Evolutionary conservation across 2,888 invertebrate genomes (phyloP).

Genomic region (Epinotia bilunana): DNA sequence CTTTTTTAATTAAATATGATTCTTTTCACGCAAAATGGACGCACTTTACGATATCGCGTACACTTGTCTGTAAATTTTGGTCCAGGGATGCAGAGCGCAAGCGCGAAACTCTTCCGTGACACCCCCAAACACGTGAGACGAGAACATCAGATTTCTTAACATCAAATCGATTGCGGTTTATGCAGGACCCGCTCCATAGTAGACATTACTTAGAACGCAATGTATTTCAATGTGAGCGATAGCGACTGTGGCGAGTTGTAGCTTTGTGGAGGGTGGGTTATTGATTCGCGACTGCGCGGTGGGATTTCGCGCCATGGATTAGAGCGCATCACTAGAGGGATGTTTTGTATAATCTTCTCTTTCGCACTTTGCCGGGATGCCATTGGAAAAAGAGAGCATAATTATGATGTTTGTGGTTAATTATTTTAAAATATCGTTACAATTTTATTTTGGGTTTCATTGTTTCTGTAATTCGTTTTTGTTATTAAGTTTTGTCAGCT

Average conservation of each 20-base stretch:
- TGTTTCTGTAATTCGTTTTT: slow-evolving; percentile 28
- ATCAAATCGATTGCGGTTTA: slow-evolving; percentile 56
- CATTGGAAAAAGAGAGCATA: background rate
- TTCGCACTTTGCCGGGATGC: slow-evolving; percentile 24
- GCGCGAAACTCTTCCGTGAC: slow-evolving; percentile 64
- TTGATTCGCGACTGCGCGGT: slow-evolving; percentile 80
- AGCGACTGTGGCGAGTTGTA: background rate
- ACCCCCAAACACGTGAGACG: slow-evolving; percentile 54
- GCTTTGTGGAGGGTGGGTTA: slow-evolving; percentile 57
- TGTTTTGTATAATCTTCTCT: slow-evolving; percentile 44
- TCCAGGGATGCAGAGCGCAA: slow-evolving; percentile 77
- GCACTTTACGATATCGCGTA: slow-evolving; percentile 71
- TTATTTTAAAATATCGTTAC: slow-evolving; percentile 11
- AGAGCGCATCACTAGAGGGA: slow-evolving; percentile 45
- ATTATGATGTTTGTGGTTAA: background rate
- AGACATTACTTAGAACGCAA: slow-evolving; percentile 1
- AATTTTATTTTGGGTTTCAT: slow-evolving; percentile 29
- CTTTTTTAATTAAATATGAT: slow-evolving; percentile 61
- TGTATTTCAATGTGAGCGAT: background rate
- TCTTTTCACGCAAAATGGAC: slow-evolving; percentile 67
- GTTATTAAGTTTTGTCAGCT: background rate
- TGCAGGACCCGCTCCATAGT: rapidly evolving
- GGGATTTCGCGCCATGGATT: slow-evolving; percentile 60
- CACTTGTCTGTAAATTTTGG: slow-evolving; percentile 72
- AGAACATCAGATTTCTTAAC: background rate